Evolutionary conservation across 2,113 vertebrate species (phyloP).

Genomic region (Burhinus bistriatus): DNA sequence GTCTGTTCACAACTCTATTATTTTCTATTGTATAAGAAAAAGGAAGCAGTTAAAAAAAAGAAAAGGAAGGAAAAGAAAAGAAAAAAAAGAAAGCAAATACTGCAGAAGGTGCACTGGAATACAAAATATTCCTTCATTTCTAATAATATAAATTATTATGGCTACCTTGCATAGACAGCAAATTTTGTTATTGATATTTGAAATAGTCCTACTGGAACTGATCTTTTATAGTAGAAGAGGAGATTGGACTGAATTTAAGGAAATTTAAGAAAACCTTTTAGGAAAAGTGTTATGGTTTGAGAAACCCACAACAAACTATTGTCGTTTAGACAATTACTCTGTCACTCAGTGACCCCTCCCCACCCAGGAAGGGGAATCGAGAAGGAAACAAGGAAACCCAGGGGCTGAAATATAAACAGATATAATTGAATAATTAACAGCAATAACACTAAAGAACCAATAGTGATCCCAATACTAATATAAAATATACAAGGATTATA

Average conservation of each 20-base stretch:
- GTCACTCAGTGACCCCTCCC: too few species aligned
- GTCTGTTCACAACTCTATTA: background rate
- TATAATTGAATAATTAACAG: too few species aligned
- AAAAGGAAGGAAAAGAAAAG: too few species aligned
- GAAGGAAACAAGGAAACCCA: too few species aligned
- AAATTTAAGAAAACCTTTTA: background rate
- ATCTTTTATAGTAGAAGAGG: background rate
- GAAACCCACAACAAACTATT: too few species aligned
- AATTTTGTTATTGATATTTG: background rate
- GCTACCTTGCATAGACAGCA: background rate
- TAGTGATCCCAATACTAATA: too few species aligned
- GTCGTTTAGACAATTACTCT: too few species aligned
- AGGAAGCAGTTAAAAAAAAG: too few species aligned
- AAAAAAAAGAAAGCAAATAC: background rate
- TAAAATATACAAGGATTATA: too few species aligned
- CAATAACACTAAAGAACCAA: too few species aligned
- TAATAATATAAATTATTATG: background rate
- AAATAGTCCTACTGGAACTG: background rate
- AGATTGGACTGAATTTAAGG: background rate
- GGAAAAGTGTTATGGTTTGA: background rate
- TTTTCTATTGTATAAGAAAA: background rate
- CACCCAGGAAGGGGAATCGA: too few species aligned
- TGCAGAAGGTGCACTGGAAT: background rate
- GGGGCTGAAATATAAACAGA: too few species aligned
- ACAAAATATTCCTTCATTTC: background rate